phyloP scores from a whole-genome alignment of 2,113 vertebrate species.

The Platichthys stellatus region DNA sequence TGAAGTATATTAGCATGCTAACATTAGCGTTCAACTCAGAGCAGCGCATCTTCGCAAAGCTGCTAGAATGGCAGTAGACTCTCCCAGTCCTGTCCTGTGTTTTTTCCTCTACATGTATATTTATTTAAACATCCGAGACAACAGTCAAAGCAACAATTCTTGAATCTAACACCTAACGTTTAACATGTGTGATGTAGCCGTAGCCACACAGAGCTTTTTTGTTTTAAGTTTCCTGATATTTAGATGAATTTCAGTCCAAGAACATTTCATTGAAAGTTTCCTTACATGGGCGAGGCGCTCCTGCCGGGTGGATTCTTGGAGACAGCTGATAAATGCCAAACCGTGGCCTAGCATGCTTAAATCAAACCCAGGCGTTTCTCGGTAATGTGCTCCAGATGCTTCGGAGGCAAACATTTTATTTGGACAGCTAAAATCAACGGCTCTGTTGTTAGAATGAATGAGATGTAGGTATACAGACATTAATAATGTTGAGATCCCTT shows the following conservation, averaged over 20 bases:
- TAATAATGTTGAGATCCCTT: neutral
- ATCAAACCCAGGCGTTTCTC: slow-evolving; percentile 15
- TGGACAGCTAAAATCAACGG: slow-evolving; percentile 40
- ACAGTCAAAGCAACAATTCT: too few relatives aligned
- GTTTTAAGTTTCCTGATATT: neutral
- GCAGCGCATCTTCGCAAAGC: neutral
- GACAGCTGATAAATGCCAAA: slow-evolving; percentile 14
- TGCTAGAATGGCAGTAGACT: neutral
- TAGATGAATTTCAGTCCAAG: neutral
- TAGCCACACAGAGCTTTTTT: neutral
- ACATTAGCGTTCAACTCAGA: neutral
- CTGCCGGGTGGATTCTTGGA: slow-evolving; percentile 15
- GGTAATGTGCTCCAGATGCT: slow-evolving; percentile 63
- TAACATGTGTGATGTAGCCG: neutral
- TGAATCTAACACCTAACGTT: neutral
- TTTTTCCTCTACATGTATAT: neutral
- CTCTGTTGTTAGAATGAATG: slow-evolving; percentile 32
- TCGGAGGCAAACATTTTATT: slow-evolving; percentile 51
- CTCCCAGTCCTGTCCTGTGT: too few relatives aligned
- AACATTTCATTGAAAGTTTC: slow-evolving; percentile 33
- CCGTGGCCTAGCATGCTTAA: slow-evolving; percentile 9
- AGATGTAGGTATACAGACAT: slow-evolving; percentile 8
- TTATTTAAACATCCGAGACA: neutral
- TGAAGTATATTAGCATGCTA: too few relatives aligned
- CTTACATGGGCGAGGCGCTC: neutral